Conservation (phyloP, 2,888 invertebrate species). For the Fabriciana adippe region DNA sequence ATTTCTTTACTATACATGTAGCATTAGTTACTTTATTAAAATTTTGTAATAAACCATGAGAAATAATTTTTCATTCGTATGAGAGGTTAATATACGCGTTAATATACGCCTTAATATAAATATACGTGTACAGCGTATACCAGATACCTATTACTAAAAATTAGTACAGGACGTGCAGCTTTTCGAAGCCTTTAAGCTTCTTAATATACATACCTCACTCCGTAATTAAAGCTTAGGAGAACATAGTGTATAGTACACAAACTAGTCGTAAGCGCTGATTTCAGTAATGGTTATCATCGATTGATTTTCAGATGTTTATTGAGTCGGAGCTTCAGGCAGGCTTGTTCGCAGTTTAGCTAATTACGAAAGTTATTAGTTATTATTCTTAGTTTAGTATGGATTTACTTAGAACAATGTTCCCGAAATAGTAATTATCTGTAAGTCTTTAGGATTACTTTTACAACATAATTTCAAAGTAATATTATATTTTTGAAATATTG, state of each 20-base stretch:
- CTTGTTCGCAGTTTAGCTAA: constrained; percentile 41
- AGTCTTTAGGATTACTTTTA: constrained; percentile 1
- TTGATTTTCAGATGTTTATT: constrained; percentile 47
- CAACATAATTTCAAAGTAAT: neutral
- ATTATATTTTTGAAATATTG: neutral
- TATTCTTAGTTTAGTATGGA: constrained; percentile 19
- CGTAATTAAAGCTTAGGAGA: too few relatives aligned
- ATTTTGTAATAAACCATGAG: neutral
- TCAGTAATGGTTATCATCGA: constrained; percentile 42
- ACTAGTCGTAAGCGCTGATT: constrained; percentile 26
- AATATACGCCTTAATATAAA: too few relatives aligned
- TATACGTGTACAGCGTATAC: too few relatives aligned
- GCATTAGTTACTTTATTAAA: constrained; percentile 1
- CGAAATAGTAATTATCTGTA: neutral
- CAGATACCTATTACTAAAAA: too few relatives aligned
- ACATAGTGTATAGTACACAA: neutral
- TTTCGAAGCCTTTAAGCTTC: too few relatives aligned
- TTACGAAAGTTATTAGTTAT: constrained; percentile 23
- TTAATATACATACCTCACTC: too few relatives aligned
- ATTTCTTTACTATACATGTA: constrained; percentile 1
- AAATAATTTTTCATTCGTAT: too few relatives aligned
- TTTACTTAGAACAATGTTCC: neutral
- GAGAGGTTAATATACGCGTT: too few relatives aligned
- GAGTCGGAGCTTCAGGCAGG: constrained; percentile 47
- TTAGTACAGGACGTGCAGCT: too few relatives aligned